Conservation (phyloP, 1,140 invertebrate species). For the Diachasma alloeum region DNA sequence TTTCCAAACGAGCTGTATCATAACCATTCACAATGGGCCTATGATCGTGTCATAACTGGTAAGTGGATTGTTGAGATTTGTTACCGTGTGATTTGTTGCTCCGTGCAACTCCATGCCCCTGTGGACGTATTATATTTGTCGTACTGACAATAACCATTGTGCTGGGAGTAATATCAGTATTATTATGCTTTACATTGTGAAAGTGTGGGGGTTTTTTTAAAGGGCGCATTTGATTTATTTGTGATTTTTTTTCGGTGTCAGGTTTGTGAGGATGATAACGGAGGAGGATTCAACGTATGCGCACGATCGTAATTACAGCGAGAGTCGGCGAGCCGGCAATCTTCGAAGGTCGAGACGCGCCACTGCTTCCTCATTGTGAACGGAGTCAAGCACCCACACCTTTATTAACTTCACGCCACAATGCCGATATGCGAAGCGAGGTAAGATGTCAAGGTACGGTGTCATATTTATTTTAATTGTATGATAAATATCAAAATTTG, state of each 20-base stretch:
- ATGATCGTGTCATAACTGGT: neutral
- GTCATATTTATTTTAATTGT: too few species aligned
- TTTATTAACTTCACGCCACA: constrained; percentile 33
- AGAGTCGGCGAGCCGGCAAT: constrained; percentile 35
- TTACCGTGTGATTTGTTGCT: neutral
- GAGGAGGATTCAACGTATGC: neutral
- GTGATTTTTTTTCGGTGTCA: neutral
- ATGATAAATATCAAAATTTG: too few species aligned
- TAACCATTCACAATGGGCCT: neutral
- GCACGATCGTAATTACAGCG: constrained; percentile 21
- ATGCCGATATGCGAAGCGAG: constrained; percentile 4
- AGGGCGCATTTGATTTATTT: neutral
- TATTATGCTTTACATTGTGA: too few species aligned
- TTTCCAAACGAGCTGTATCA: neutral
- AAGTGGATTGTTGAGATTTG: neutral
- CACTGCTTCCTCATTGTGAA: constrained; percentile 50
- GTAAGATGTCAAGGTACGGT: neutral
- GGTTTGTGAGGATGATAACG: neutral
- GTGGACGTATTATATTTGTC: too few species aligned
- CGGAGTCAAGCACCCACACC: constrained; percentile 2
- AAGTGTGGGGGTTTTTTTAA: too few species aligned
- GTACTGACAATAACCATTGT: too few species aligned
- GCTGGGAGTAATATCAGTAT: too few species aligned
- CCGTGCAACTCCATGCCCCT: too few species aligned
- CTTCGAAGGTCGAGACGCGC: constrained; percentile 51